Percentiles rank a stretch among this genome's conserved stretches.
phyloP scores from a whole-genome alignment of 2,888 invertebrate species.

The Masnerella sp. region DNA sequence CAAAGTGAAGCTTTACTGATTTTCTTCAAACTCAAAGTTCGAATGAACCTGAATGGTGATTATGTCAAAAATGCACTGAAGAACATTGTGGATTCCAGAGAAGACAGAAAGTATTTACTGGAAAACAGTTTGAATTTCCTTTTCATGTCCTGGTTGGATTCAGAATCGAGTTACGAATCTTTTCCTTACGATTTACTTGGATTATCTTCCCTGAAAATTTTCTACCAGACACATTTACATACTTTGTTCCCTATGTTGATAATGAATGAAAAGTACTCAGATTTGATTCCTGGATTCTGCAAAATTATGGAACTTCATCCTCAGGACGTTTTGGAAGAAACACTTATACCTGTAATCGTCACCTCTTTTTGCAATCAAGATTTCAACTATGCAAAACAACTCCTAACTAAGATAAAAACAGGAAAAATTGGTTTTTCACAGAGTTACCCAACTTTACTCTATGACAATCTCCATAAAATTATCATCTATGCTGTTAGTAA shows the following conservation, averaged over 20 bases:
- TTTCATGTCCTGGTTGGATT: slow-evolving; percentile 79
- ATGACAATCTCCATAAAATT: slow-evolving; percentile 71
- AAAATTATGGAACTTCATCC: slow-evolving; percentile 64
- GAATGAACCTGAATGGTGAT: slow-evolving; percentile 78
- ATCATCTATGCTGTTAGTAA: slow-evolving; percentile 70
- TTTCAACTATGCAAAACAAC: slow-evolving; percentile 8
- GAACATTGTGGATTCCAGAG: slow-evolving; percentile 70
- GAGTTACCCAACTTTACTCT: slow-evolving; percentile 67
- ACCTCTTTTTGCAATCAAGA: slow-evolving; percentile 62
- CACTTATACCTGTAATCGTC: slow-evolving; percentile 66
- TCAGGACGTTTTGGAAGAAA: slow-evolving; percentile 69
- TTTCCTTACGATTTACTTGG: slow-evolving; percentile 78
- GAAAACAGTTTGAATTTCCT: slow-evolving; percentile 79
- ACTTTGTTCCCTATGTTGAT: slow-evolving; percentile 77
- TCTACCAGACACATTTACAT: slow-evolving; percentile 76
- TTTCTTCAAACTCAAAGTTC: slow-evolving; percentile 79
- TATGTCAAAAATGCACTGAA: slow-evolving; percentile 78
- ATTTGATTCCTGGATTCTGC: slow-evolving; percentile 69
- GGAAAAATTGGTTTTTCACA: slow-evolving; percentile 64
- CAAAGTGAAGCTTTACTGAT: slow-evolving; percentile 80
- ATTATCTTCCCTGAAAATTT: slow-evolving; percentile 73
- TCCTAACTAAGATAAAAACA: slow-evolving; percentile 59
- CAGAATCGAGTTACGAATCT: slow-evolving; percentile 74
- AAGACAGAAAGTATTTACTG: slow-evolving; percentile 69
- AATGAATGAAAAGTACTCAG: slow-evolving; percentile 69